These are phyloP conservation scores for Amblyopsis hoosieri DNA, from an alignment of 2,797 vertebrate genomes.

Conservation along the genomic window DNA sequence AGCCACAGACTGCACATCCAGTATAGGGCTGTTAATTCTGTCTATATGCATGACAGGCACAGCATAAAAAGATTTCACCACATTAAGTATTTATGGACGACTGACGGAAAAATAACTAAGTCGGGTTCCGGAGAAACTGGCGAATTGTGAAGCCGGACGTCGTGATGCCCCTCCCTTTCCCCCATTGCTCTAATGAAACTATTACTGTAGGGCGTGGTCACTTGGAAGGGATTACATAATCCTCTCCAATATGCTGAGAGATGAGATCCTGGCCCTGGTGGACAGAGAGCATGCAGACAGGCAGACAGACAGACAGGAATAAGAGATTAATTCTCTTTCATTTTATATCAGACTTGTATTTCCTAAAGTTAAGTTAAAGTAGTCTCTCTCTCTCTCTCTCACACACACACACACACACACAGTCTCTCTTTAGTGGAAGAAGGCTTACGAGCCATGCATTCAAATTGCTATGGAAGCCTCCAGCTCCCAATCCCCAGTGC, in stretches of 20 bases:
- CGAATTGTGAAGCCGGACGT: slow-evolving; percentile 26
- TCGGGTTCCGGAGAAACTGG: too few species aligned
- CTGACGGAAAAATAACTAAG: not conserved
- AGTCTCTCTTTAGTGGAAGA: slow-evolving; percentile 56
- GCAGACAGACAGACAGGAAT: slow-evolving; percentile 52
- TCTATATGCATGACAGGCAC: slow-evolving; percentile 42
- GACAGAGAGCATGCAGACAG: slow-evolving; percentile 61
- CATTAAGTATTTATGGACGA: slow-evolving; percentile 36
- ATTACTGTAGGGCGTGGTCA: slow-evolving; percentile 72
- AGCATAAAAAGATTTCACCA: slow-evolving; percentile 43
- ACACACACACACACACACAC: slow-evolving; percentile 34
- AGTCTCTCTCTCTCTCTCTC: slow-evolving; percentile 67
- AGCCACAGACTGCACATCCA: slow-evolving; percentile 40
- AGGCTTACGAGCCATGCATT: slow-evolving; percentile 74
- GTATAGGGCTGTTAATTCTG: slow-evolving; percentile 40
- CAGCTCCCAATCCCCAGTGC: slow-evolving; percentile 74
- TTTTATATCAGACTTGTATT: slow-evolving; percentile 80
- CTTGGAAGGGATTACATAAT: slow-evolving; percentile 78
- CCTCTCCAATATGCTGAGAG: slow-evolving; percentile 65
- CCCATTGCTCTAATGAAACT: slow-evolving; percentile 68
- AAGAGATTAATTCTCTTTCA: slow-evolving; percentile 81
- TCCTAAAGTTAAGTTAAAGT: slow-evolving; percentile 79
- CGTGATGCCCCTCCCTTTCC: slow-evolving; percentile 54
- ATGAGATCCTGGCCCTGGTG: slow-evolving; percentile 68
- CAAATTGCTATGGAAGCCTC: slow-evolving; percentile 73